Evolutionary conservation across 2,113 vertebrate genomes (phyloP).

Genomic region (Chamaea fasciata): DNA sequence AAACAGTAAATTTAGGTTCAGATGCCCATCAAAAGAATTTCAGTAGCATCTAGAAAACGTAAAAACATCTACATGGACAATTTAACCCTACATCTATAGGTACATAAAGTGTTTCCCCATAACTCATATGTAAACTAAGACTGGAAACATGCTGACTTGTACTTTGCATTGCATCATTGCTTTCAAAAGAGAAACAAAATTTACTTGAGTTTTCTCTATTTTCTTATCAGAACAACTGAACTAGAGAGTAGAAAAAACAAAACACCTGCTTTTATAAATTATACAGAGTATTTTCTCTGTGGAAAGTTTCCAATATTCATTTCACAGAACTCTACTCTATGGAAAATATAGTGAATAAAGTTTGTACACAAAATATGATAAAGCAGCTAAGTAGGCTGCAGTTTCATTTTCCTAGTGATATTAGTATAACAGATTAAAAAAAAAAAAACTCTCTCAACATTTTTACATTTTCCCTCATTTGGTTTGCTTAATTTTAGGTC

Average conservation of each 20-base stretch:
- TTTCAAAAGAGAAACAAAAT: not conserved
- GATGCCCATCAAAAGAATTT: not conserved
- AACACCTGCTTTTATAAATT: not conserved
- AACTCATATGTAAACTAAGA: not conserved
- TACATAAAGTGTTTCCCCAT: not conserved
- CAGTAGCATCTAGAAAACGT: not conserved
- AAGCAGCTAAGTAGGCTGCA: not conserved
- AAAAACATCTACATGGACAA: not conserved
- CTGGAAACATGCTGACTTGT: not conserved
- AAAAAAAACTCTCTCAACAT: not conserved
- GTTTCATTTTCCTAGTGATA: not conserved
- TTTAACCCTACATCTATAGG: not conserved
- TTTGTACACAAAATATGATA: not conserved
- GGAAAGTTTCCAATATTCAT: not conserved
- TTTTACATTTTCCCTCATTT: not conserved
- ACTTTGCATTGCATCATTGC: not conserved
- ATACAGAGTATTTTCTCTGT: not conserved
- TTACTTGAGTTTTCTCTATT: not conserved
- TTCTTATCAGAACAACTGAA: not conserved
- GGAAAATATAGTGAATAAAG: not conserved
- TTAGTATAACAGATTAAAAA: not conserved
- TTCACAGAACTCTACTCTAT: not conserved
- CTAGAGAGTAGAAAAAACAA: not conserved
- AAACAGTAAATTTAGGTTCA: not conserved
- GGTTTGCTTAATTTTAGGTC: constrained; percentile 1